Evolutionary conservation across 2,113 vertebrate genomes (phyloP).

Genomic region (Pelobates fuscus): DNA sequence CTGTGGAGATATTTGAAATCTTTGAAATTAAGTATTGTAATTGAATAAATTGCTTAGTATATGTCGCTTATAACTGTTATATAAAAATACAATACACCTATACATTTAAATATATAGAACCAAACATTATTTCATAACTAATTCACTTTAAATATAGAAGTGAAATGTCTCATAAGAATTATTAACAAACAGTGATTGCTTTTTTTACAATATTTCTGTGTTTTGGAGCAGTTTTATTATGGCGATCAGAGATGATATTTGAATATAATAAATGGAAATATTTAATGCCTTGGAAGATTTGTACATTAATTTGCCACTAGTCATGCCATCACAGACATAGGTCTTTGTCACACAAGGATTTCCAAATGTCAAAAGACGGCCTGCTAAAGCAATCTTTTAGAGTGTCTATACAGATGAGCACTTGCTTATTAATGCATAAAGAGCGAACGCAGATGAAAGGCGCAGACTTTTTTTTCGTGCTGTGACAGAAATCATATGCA

Average conservation of each 20-base stretch:
- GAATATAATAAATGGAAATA: constrained; percentile 42
- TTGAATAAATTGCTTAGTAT: too few species aligned
- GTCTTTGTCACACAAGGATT: constrained; percentile 39
- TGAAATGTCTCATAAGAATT: too few species aligned
- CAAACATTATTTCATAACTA: too few species aligned
- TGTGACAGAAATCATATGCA: constrained; percentile 69
- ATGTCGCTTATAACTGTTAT: too few species aligned
- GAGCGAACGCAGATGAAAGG: constrained; percentile 64
- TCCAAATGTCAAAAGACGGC: constrained; percentile 48
- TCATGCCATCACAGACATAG: constrained; percentile 39
- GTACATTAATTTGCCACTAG: constrained; percentile 31
- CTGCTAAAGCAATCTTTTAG: constrained; percentile 52
- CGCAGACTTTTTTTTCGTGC: constrained; percentile 61
- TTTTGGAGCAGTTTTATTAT: constrained; percentile 5
- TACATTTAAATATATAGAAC: too few species aligned
- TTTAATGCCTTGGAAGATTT: constrained; percentile 34
- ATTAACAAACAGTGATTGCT: too few species aligned
- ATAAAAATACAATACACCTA: too few species aligned
- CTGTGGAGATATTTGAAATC: too few species aligned
- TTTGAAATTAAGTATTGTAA: too few species aligned
- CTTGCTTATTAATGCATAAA: constrained; percentile 61
- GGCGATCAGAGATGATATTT: constrained; percentile 26
- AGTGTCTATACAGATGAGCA: constrained; percentile 45
- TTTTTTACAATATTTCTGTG: too few species aligned
- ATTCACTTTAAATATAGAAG: too few species aligned